These are phyloP conservation scores for Galerucella nymphaeae DNA, from an alignment of 2,888 invertebrate genomes.

Conservation along the genomic window DNA sequence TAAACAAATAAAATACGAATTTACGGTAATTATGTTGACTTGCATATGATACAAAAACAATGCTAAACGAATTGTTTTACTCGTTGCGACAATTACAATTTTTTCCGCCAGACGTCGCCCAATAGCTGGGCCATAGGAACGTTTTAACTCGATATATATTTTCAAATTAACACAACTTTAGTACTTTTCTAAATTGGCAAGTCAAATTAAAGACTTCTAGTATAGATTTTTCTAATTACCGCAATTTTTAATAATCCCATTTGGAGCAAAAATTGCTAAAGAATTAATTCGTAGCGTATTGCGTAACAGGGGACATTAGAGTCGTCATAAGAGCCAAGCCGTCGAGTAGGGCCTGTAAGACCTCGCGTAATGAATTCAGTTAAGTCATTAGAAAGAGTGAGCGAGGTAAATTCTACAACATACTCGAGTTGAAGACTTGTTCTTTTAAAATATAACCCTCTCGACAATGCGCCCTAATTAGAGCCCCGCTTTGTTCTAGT, in stretches of 20 bases:
- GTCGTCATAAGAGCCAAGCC: slow-evolving; percentile 23
- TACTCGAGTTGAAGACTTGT: slow-evolving; percentile 54
- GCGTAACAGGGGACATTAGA: slow-evolving; percentile 24
- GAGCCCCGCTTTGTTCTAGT: slow-evolving; percentile 57
- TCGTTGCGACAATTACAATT: too few relatives aligned
- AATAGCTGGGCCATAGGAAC: too few relatives aligned
- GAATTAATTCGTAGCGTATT: slow-evolving; percentile 27
- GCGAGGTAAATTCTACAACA: slow-evolving; percentile 51
- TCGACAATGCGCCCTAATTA: slow-evolving; percentile 59
- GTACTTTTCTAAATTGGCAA: not conserved
- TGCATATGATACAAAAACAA: too few relatives aligned
- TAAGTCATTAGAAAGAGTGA: slow-evolving; percentile 53
- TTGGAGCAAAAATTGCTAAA: slow-evolving; percentile 30
- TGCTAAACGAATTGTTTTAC: too few relatives aligned
- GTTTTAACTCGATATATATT: too few relatives aligned
- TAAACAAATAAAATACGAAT: too few relatives aligned
- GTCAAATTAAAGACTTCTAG: not conserved
- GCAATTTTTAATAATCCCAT: slow-evolving; percentile 27
- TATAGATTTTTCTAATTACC: slow-evolving; percentile 21
- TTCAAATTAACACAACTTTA: too few relatives aligned
- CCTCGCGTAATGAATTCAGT: slow-evolving; percentile 53
- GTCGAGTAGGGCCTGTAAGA: slow-evolving; percentile 25
- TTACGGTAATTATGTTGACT: too few relatives aligned
- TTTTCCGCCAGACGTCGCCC: too few relatives aligned
- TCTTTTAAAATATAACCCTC: slow-evolving; percentile 56